Base-by-base conservation (phyloP, 2,113 vertebrate genomes). In the Cygnus buccinator region DNA sequence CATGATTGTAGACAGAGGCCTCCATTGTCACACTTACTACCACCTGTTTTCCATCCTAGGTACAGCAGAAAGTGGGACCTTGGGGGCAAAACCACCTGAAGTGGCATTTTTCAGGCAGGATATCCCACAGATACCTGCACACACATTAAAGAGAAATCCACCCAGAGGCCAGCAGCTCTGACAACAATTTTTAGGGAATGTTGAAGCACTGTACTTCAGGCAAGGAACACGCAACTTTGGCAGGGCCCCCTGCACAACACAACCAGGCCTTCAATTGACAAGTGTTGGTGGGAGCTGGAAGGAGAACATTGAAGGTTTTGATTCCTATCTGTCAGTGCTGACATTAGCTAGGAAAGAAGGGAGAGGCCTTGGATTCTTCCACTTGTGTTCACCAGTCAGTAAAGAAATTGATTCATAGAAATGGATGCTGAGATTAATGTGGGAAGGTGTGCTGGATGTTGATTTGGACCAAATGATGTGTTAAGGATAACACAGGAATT, bases 351-450 rank as follows among this genome's bases (percentile, higher is more conserved):
- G 20, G 29, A 62, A 73, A 15, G 48, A 37, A 68, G 21, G 18
- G 33, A 70, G 23, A 37, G 4, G 39, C 3, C 5, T 57, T 1
- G 0, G 44, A 3, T 57, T 1, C 9, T 80, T 89, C 67, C 39
- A 31, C 18, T 73, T 5, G 5, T 83, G 1, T 31, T 35, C 8
- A 75, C 83, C 44, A 1, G 0, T 18, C 41, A 10, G 25, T 46
- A 63, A 33, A 67, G 10, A 58, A 78, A 44, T 13, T 11, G 0
- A 7, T 68, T 41, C 57, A 68, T 17, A 68, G 8, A 67, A 63
- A 63, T 16, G 15, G 8, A 50, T 22, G 8, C 33, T n/a, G 66
- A 68, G 23, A 31, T n/a, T 46, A 17, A 37, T 52, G 25, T 68
- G n/a, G 25, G 7, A 75, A 52, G 13, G 3, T 4, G 74, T 46